Conservation (phyloP, 2,888 invertebrate species). For the Anoplius nigerrimus region DNA sequence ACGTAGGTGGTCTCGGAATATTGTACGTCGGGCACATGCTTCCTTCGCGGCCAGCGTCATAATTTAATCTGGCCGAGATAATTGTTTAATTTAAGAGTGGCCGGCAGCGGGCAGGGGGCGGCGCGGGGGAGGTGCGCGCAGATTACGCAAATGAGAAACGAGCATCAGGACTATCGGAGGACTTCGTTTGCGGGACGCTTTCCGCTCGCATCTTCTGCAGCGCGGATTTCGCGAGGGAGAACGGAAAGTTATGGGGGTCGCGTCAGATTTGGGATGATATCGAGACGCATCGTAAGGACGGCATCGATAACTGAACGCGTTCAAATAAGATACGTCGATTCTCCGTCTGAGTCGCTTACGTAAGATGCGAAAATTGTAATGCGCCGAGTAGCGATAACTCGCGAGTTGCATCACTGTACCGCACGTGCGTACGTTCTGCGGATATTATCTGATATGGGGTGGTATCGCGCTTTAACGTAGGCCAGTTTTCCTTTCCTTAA, state of each 20-base stretch:
- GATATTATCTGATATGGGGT: no score
- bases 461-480: no score
- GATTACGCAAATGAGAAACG: constrained; percentile 75
- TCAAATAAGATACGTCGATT: no score
- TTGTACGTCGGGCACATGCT: no score
- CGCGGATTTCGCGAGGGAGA: no score
- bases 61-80: constrained; percentile 4
- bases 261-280: background rate
- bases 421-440: no score
- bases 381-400: no score
- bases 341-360: background rate
- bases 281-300: background rate
- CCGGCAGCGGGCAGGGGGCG: background rate
- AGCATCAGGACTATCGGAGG: constrained; percentile 68
- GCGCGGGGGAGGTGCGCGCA: constrained; percentile 46
- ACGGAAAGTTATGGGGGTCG: background rate
- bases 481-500: no score
- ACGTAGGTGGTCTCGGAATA: no score
- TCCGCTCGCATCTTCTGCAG: constrained; percentile 29
- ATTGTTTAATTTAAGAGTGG: constrained; percentile 7
- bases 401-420: no score
- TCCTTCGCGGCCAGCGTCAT: no score
- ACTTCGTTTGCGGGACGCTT: constrained; percentile 54
- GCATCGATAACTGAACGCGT: background rate
- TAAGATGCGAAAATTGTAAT: no score